Evolutionary conservation across 2,888 invertebrate species (phyloP), one percentile per base, ranked within the genome.

Genomic region (Brachycybe producta): DNA sequence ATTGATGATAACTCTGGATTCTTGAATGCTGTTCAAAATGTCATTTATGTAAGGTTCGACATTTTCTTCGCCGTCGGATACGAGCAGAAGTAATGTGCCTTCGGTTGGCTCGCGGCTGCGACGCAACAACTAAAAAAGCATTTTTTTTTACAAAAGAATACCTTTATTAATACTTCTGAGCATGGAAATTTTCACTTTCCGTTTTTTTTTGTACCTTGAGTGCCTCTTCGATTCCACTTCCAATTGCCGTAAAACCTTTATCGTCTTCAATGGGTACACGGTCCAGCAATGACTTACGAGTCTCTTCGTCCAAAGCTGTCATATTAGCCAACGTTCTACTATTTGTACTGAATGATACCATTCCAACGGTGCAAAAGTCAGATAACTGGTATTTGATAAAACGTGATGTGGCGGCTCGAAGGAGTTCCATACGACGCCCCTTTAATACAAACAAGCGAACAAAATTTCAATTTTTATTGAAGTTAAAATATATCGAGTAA

Each of bases 341-440:
- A 4, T 15, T 13, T 2, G 53, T 51, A 34, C 55, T 52, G 15
- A 62, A 62, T 21, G 56, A 49, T 5, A 62, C 59, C 13, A 62
- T 57, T 1, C 61, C 62, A 4, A 62, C 36, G n/a, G 49, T 42
- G 23, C 57, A 57, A 7, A 57, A 58, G n/a, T 62, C 58, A 2
- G 55, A 52, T 13, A 60, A 45, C 23, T 60, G 55, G 23, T 56
- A 57, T 41, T 55, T 48, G 19, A 63, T 56, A 53, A 58, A 59
- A 34, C 59, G 56, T 15, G 56, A 56, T n/a, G 59, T 57, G 2
- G 61, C 58, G 24, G 55, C 49, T 26, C 57, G 52, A 7, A 61
- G 52, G 28, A 56, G 42, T 8, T 55, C 52, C 26, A 59, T 57
- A 21, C 58, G 54, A 15, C 30, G 13, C 26, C 57, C 57, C 57